Conservation (phyloP, 2,888 invertebrate species). For the Microctonus brassicae region DNA sequence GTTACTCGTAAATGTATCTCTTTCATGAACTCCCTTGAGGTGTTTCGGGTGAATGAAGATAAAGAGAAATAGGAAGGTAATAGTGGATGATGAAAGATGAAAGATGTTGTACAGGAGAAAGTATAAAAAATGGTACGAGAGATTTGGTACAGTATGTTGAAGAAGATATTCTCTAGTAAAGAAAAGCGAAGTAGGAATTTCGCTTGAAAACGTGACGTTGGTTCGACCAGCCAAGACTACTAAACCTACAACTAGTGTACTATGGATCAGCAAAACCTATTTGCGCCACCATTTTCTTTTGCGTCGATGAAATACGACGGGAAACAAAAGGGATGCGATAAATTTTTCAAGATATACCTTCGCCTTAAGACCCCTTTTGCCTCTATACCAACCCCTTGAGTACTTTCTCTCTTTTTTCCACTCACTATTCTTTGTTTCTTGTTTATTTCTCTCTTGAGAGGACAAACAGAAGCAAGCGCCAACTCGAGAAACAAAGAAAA, state of each 20-base stretch:
- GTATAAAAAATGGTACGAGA: neutral
- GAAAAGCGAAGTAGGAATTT: conserved; percentile 28
- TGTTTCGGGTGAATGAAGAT: conserved; percentile 9
- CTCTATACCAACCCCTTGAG: conserved; percentile 19
- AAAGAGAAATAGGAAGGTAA: neutral
- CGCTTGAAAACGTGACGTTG: conserved; percentile 30
- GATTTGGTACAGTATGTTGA: too few relatives aligned
- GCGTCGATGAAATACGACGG: conserved; percentile 30
- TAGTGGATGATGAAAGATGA: conserved; percentile 23
- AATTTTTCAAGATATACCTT: conserved; percentile 44
- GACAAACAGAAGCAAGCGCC: neutral
- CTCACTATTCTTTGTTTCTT: conserved; percentile 1
- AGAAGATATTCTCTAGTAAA: conserved; percentile 12
- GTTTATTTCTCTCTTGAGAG: conserved; percentile 4
- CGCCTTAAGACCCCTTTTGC: conserved; percentile 11
- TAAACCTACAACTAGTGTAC: conserved; percentile 3
- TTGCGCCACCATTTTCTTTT: neutral
- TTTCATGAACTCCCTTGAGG: conserved; percentile 23
- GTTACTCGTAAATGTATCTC: conserved; percentile 23
- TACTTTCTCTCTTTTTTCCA: conserved; percentile 20
- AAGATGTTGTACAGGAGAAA: conserved; percentile 16
- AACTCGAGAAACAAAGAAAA: neutral
- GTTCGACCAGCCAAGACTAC: conserved; percentile 28
- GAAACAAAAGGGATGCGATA: conserved; percentile 41
- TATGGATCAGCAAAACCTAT: conserved; percentile 13